Conservation (phyloP, 2,113 vertebrate species). For the Marmota flaviventris region DNA sequence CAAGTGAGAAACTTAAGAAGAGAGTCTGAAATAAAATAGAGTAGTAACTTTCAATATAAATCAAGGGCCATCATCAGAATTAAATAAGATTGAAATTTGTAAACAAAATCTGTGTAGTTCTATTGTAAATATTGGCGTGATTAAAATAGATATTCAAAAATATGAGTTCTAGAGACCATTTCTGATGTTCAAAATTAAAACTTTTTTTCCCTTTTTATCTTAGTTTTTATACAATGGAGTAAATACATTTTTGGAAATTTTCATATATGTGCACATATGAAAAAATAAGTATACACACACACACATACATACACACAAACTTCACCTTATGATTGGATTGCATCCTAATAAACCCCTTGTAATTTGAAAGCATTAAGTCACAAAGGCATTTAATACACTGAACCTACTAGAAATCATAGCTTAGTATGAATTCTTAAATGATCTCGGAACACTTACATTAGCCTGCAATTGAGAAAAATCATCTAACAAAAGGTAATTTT, state of each 20-base stretch:
- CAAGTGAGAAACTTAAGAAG: not conserved
- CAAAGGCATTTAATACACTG: not conserved
- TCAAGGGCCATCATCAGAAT: constrained; percentile 5
- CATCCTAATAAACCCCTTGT: not conserved
- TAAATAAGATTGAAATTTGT: not conserved
- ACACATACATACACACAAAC: not conserved
- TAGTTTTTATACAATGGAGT: not conserved
- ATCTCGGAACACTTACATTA: not conserved
- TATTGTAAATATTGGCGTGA: not conserved
- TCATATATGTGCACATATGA: not conserved
- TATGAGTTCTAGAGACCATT: not conserved
- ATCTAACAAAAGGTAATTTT: not conserved
- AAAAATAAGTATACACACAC: no score
- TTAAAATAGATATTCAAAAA: not conserved
- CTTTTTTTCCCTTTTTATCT: not conserved
- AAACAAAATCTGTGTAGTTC: not conserved
- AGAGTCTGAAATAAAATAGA: not conserved
- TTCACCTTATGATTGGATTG: not conserved
- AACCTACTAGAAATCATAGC: not conserved
- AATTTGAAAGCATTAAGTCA: not conserved
- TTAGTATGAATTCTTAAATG: not conserved
- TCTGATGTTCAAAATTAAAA: not conserved
- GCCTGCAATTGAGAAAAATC: not conserved
- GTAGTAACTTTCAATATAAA: not conserved
- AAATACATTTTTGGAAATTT: not conserved